These are phyloP conservation scores for Syrmaticus mikado DNA, from an alignment of 2,113 vertebrate species.

Conservation along the genomic window DNA sequence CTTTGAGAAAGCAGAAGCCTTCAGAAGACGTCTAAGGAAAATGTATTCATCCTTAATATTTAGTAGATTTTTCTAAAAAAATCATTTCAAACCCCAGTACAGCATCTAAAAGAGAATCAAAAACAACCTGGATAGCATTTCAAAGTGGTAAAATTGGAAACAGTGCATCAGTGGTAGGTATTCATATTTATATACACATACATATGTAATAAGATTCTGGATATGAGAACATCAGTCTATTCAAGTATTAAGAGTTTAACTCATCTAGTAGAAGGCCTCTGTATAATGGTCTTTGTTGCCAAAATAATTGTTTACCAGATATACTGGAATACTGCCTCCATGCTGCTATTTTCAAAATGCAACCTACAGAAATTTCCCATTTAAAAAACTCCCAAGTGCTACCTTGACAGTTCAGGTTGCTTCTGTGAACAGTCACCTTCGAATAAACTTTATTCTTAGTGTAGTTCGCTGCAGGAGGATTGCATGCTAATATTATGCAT, in stretches of 20 bases:
- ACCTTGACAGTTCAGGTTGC: not conserved
- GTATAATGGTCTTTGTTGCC: not conserved
- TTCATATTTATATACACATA: not conserved
- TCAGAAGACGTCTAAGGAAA: conserved; percentile 4
- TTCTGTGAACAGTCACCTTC: not conserved
- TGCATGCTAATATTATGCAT: conserved; percentile 39
- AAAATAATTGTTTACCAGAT: fast-evolving
- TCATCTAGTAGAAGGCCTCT: not conserved
- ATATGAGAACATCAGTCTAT: not conserved
- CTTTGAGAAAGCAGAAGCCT: conserved; percentile 26
- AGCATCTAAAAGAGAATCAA: not conserved
- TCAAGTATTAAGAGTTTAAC: not conserved
- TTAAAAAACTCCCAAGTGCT: not conserved
- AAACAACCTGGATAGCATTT: not conserved
- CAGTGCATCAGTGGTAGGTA: not conserved
- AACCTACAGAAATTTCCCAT: not conserved
- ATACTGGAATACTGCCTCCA: not conserved
- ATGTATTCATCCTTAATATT: conserved; percentile 21
- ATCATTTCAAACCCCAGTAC: not conserved
- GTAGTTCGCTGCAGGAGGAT: not conserved
- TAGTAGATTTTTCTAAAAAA: not conserved
- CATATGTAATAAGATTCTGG: not conserved
- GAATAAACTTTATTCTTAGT: not conserved
- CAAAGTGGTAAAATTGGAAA: not conserved
- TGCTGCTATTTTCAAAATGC: not conserved